phyloP scores from a whole-genome alignment of 2,888 invertebrate species.

The Drosophila percnosoma region DNA sequence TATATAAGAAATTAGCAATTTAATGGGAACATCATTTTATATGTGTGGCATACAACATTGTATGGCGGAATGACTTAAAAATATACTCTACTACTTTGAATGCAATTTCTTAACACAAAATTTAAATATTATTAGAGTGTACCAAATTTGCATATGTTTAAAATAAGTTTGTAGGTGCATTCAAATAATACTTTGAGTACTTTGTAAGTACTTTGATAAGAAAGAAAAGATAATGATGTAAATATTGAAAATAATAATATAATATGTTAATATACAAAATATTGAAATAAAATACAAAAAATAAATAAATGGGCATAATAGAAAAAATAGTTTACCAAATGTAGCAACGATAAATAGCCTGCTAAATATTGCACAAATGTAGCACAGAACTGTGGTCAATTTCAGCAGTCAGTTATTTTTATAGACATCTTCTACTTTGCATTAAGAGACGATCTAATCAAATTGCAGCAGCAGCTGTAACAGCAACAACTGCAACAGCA shows the following conservation, averaged over 20 bases:
- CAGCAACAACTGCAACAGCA: constrained; percentile 11
- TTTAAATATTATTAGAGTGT: not conserved
- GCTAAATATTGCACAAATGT: not conserved
- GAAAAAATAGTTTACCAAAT: not conserved
- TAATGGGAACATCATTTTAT: constrained; percentile 70
- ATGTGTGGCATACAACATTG: constrained; percentile 26
- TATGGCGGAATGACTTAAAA: not conserved
- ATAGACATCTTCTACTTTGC: not conserved
- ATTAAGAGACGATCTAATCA: constrained; percentile 24
- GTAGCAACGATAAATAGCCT: not conserved
- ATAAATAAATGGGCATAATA: not conserved
- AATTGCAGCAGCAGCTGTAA: constrained; percentile 10
- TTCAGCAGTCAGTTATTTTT: not conserved
- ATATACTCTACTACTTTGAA: not conserved
- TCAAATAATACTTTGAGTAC: not conserved
- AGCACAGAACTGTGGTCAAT: not conserved
- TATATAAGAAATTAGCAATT: constrained; percentile 49
- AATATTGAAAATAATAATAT: too few species aligned
- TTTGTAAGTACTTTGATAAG: too few species aligned
- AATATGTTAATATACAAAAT: not conserved
- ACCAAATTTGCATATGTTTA: not conserved
- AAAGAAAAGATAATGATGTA: too few species aligned
- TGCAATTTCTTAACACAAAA: not conserved
- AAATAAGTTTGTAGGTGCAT: not conserved
- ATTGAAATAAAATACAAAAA: not conserved